These are phyloP conservation scores for Diabrotica virgifera DNA, from an alignment of 1,140 invertebrate species.

Conservation along the genomic window DNA sequence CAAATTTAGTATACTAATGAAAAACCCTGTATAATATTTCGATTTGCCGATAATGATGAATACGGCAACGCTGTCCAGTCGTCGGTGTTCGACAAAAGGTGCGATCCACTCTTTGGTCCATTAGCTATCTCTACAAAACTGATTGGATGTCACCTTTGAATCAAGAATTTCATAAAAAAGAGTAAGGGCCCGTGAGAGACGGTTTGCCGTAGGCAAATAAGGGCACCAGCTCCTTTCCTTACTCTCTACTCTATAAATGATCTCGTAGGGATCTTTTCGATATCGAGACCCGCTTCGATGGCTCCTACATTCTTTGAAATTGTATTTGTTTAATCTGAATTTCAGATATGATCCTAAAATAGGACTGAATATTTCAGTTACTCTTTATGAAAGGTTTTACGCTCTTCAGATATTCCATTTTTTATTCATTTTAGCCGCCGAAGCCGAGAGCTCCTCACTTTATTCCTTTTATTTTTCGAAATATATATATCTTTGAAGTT, in stretches of 20 bases:
- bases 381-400: slow-evolving; percentile 17
- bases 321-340: slow-evolving; percentile 28
- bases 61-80: no score
- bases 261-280: slow-evolving; percentile 16
- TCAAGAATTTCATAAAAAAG: slow-evolving; percentile 18
- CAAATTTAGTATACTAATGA: no score
- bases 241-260: slow-evolving; percentile 8
- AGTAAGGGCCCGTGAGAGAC: slow-evolving; percentile 7
- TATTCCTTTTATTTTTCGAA: slow-evolving; percentile 1
- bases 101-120: slow-evolving; percentile 15
- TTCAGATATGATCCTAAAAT: slow-evolving; percentile 26
- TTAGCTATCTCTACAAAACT: slow-evolving; percentile 18
- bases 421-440: slow-evolving; percentile 14
- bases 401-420: slow-evolving; percentile 14
- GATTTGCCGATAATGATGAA: no score
- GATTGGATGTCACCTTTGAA: slow-evolving; percentile 23
- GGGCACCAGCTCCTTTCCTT: slow-evolving; percentile 17
- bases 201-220: slow-evolving; percentile 24
- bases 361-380: slow-evolving; percentile 23
- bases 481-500: slow-evolving; percentile 1
- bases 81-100: not conserved
- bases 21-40: no score
- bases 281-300: slow-evolving; percentile 14
- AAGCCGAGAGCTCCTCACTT: slow-evolving; percentile 7
- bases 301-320: slow-evolving; percentile 25